Evolutionary conservation across 2,113 vertebrate genomes (phyloP).

Genomic region (Sebastes fasciatus): DNA sequence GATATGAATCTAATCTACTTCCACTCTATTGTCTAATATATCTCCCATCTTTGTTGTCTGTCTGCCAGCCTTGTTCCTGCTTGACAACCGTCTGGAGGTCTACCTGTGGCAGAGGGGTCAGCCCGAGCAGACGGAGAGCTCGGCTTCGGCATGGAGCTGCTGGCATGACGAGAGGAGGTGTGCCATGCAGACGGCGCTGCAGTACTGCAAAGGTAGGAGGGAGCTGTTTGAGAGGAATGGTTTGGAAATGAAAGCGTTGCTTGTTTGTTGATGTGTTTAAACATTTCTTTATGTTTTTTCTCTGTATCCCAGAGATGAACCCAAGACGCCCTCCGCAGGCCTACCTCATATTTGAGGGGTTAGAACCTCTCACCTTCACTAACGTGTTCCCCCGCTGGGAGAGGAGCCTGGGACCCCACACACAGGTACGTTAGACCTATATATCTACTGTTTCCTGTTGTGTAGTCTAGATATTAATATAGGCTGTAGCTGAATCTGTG

Average conservation of each 20-base stretch:
- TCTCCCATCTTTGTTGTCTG: background rate
- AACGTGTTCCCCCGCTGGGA: slow-evolving; percentile 87
- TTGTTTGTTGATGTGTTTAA: background rate
- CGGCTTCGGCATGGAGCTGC: slow-evolving; percentile 60
- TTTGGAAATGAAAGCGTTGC: background rate
- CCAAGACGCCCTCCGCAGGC: slow-evolving; percentile 80
- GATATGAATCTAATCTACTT: background rate
- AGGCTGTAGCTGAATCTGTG: background rate
- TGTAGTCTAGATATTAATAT: background rate
- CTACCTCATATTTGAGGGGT: slow-evolving; percentile 82
- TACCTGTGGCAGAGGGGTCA: slow-evolving; percentile 85
- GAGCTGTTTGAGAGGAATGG: fast-evolving
- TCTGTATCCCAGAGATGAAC: slow-evolving; percentile 79
- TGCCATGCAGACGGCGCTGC: slow-evolving; percentile 84
- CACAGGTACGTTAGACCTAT: slow-evolving; percentile 60
- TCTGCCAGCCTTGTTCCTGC: slow-evolving; percentile 82
- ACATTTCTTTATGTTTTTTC: background rate
- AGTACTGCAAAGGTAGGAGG: slow-evolving; percentile 85
- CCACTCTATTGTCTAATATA: background rate
- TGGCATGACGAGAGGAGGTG: slow-evolving; percentile 81
- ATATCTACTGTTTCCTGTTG: background rate
- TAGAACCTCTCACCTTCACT: slow-evolving; percentile 87
- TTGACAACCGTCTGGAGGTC: slow-evolving; percentile 86
- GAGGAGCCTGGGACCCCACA: slow-evolving; percentile 50
- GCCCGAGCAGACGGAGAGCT: slow-evolving; percentile 51